Conservation (phyloP, 2,113 vertebrate species). For the Myodes glareolus region DNA sequence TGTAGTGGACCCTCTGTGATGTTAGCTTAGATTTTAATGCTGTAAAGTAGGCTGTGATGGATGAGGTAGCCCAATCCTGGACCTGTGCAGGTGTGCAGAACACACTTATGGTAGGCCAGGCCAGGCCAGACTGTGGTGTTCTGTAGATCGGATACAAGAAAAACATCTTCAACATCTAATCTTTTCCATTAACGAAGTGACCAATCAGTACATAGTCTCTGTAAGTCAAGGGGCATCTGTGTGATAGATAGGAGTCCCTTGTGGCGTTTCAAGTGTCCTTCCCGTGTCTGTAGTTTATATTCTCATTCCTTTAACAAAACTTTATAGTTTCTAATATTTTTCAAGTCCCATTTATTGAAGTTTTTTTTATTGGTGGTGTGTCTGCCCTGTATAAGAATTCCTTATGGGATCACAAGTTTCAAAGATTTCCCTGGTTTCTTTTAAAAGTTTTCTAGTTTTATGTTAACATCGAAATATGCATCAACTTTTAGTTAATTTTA, state of each 20-base stretch:
- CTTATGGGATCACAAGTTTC: not conserved
- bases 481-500: not conserved
- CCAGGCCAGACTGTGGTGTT: not conserved
- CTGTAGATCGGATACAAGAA: not conserved
- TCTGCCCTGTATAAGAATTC: not conserved
- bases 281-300: no score
- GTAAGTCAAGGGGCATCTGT: no score
- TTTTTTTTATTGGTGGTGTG: not conserved
- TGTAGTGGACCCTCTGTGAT: not conserved
- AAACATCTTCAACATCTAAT: not conserved
- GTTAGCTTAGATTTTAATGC: accelerated
- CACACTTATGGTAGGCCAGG: not conserved
- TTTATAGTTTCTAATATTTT: not conserved
- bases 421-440: not conserved
- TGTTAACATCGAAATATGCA: not conserved
- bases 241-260: accelerated
- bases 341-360: not conserved
- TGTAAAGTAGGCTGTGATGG: not conserved
- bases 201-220: not conserved
- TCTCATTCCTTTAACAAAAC: not conserved
- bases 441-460: not conserved
- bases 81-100: not conserved
- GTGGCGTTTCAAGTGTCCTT: not conserved
- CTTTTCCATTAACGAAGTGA: not conserved
- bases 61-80: not conserved